Conservation (phyloP, 2,113 vertebrate species). For the Tiliqua scincoides region DNA sequence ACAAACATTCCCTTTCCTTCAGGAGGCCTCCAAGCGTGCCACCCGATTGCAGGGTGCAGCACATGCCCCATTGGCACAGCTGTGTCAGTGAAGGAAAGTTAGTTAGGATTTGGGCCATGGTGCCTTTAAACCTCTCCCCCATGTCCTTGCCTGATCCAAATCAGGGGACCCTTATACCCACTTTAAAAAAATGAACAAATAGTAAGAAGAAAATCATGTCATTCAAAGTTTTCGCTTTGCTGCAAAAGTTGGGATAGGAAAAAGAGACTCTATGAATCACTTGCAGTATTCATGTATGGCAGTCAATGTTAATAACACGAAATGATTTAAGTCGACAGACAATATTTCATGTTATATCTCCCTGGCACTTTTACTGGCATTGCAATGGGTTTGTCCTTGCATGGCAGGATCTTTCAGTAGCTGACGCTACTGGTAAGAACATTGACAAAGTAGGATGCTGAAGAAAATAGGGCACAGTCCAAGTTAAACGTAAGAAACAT, state of each 20-base stretch:
- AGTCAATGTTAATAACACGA: slow-evolving; percentile 57
- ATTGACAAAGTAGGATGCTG: accelerated
- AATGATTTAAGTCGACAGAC: slow-evolving; percentile 64
- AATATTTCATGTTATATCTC: slow-evolving; percentile 53
- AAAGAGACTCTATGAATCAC: background rate
- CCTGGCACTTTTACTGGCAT: slow-evolving; percentile 59
- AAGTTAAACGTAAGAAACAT: background rate
- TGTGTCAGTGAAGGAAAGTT: no score
- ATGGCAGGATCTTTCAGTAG: background rate
- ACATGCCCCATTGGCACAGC: no score
- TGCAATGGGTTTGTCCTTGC: slow-evolving; percentile 56
- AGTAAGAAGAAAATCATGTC: accelerated
- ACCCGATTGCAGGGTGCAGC: no score
- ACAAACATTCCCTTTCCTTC: no score
- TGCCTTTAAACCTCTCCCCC: no score
- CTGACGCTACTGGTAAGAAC: background rate
- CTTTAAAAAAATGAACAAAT: background rate
- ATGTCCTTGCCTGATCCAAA: no score
- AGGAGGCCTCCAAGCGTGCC: no score
- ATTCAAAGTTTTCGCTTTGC: slow-evolving; percentile 33
- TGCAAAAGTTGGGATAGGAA: slow-evolving; percentile 32
- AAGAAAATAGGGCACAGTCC: background rate
- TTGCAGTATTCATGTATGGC: slow-evolving; percentile 25
- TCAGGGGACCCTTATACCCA: no score
- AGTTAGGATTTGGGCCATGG: no score